Conservation (phyloP, 1,140 invertebrate species). For the Meteorus sp. region DNA sequence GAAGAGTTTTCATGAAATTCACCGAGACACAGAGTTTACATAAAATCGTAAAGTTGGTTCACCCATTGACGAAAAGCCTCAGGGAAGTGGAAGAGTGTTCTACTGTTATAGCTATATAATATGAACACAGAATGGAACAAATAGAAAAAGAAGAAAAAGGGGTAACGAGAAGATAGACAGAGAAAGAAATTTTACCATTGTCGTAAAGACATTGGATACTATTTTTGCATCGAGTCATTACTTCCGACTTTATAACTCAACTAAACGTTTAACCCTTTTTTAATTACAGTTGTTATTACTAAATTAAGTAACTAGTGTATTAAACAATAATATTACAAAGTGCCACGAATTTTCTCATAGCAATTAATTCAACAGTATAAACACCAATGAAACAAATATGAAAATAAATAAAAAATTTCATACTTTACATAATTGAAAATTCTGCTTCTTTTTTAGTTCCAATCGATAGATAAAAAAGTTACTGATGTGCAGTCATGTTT, state of each 20-base stretch:
- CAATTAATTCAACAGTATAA: too few species aligned
- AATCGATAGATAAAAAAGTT: too few species aligned
- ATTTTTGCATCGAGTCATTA: conserved; percentile 35
- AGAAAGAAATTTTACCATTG: conserved; percentile 31
- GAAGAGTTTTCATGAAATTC: conserved; percentile 22
- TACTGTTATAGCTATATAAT: conserved; percentile 4
- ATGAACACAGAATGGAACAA: background rate
- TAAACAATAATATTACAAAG: conserved; percentile 19
- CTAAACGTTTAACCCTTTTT: conserved; percentile 29
- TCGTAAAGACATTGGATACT: conserved; percentile 32
- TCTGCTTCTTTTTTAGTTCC: too few species aligned
- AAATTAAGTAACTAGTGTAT: conserved; percentile 32
- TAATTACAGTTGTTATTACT: conserved; percentile 32
- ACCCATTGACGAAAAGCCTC: conserved; percentile 30
- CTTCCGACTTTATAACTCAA: conserved; percentile 24
- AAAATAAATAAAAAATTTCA: too few species aligned
- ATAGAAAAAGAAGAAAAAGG: conserved; percentile 13
- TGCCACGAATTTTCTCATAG: conserved; percentile 11
- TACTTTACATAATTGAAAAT: too few species aligned
- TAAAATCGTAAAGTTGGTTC: conserved; percentile 35
- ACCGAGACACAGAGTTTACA: conserved; percentile 33
- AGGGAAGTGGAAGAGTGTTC: conserved; percentile 1
- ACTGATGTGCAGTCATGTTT: too few species aligned
- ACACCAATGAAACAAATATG: too few species aligned
- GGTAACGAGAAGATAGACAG: conserved; percentile 18